Evolutionary conservation across 2,888 invertebrate genomes (phyloP).

Genomic region (Acleris sparsana): DNA sequence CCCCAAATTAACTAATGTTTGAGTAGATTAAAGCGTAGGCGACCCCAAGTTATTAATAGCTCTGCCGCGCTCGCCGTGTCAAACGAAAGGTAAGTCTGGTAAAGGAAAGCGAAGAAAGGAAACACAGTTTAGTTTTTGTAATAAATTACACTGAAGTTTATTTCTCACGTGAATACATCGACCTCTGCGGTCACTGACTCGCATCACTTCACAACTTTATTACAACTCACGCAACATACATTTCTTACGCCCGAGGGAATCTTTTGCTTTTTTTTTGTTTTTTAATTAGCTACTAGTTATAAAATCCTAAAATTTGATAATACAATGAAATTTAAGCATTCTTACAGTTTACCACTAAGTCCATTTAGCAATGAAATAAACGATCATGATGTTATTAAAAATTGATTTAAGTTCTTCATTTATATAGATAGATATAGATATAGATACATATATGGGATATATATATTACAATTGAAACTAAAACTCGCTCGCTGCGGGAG

Average conservation of each 20-base stretch:
- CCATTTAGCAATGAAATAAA: slow-evolving; percentile 80
- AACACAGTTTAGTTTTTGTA: slow-evolving; percentile 56
- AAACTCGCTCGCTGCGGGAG: slow-evolving; percentile 67
- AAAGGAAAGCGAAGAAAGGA: slow-evolving; percentile 41
- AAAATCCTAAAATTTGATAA: slow-evolving; percentile 77
- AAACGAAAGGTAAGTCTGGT: neutral
- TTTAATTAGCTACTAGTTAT: slow-evolving; percentile 70
- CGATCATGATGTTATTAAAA: slow-evolving; percentile 78
- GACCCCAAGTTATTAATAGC: no score
- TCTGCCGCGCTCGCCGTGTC: neutral
- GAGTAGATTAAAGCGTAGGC: no score
- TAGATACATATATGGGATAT: slow-evolving; percentile 53
- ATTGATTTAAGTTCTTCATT: slow-evolving; percentile 77
- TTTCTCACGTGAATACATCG: slow-evolving; percentile 81
- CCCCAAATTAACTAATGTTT: no score
- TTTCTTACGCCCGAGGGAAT: slow-evolving; percentile 67
- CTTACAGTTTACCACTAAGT: slow-evolving; percentile 78
- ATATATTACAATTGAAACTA: slow-evolving; percentile 78
- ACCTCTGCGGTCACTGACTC: slow-evolving; percentile 64
- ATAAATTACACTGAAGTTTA: slow-evolving; percentile 84
- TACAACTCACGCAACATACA: slow-evolving; percentile 77
- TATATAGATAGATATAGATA: slow-evolving; percentile 51
- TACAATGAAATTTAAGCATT: slow-evolving; percentile 81
- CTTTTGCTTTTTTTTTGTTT: slow-evolving; percentile 54
- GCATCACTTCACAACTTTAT: slow-evolving; percentile 73